These are phyloP conservation scores for Dicycla oo DNA, from an alignment of 2,888 invertebrate genomes.

Conservation along the genomic window DNA sequence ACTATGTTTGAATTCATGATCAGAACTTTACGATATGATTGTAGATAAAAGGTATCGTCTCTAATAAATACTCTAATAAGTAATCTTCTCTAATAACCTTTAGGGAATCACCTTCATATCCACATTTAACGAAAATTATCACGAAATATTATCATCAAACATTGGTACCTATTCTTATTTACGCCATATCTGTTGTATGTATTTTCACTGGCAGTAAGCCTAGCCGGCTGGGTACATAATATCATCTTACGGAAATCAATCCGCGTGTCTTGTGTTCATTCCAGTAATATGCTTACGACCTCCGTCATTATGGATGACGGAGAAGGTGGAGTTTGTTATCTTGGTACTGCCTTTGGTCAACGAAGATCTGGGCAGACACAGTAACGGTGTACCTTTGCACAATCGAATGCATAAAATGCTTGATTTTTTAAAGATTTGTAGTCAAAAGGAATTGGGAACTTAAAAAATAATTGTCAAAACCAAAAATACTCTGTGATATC, in stretches of 20 bases:
- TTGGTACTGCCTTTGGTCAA: no score
- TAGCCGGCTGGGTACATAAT: constrained; percentile 35
- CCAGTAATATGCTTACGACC: constrained; percentile 26
- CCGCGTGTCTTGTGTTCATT: constrained; percentile 25
- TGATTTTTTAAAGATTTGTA: background rate
- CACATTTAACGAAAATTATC: no score
- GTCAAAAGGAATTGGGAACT: background rate
- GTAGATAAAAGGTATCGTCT: no score
- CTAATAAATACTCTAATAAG: no score
- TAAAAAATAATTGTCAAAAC: constrained; percentile 70
- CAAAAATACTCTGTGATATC: constrained; percentile 82
- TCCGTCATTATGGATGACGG: constrained; percentile 23
- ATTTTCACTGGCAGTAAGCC: constrained; percentile 26
- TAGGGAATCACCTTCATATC: background rate
- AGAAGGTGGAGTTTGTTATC: no score
- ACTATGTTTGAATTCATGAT: no score
- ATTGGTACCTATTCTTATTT: constrained; percentile 8
- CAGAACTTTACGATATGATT: no score
- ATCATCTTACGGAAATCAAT: constrained; percentile 39
- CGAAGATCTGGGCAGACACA: no score
- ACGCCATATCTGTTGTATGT: constrained; percentile 17
- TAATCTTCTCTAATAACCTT: background rate
- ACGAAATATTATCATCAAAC: no score
- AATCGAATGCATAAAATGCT: no score
- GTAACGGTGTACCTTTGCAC: no score